Conservation (phyloP, 2,113 vertebrate genomes). For the Rhynchomys soricoides region DNA sequence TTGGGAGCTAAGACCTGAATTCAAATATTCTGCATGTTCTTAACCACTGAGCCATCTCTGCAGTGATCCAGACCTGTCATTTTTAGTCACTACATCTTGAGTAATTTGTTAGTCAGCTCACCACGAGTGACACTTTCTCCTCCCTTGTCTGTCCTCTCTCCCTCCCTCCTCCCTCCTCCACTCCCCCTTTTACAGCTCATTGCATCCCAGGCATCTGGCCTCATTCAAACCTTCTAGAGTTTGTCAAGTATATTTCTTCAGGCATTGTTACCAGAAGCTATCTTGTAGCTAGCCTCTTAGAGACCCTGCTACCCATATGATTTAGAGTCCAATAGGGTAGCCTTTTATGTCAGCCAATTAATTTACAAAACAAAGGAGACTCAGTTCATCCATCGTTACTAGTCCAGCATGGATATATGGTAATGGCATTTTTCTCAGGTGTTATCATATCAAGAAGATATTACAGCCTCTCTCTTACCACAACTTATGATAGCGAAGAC, state of each 20-base stretch:
- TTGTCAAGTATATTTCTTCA: background rate
- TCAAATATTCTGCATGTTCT: background rate
- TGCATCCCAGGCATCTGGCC: background rate
- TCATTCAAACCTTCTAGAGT: background rate
- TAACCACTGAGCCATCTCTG: background rate
- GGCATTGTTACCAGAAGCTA: conserved; percentile 52
- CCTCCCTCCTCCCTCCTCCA: background rate
- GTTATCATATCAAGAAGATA: conserved; percentile 46
- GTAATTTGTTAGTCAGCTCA: background rate
- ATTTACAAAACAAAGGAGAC: conserved; percentile 66
- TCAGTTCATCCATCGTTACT: background rate
- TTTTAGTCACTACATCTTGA: background rate
- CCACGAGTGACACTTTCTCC: background rate
- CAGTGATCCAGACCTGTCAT: background rate
- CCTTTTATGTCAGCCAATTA: conserved; percentile 60
- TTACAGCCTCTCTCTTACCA: conserved; percentile 48
- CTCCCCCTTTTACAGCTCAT: background rate
- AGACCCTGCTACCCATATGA: conserved; percentile 38
- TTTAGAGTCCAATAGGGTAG: conserved; percentile 44
- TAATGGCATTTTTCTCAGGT: conserved; percentile 65
- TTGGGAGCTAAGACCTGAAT: too few species aligned
- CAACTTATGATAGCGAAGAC: background rate
- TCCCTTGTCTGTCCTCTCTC: too few species aligned
- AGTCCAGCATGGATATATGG: conserved; percentile 48
- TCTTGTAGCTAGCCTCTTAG: conserved; percentile 48